Conservation (phyloP, 2,888 invertebrate species). For the Caenorhabditis macrosperma region DNA sequence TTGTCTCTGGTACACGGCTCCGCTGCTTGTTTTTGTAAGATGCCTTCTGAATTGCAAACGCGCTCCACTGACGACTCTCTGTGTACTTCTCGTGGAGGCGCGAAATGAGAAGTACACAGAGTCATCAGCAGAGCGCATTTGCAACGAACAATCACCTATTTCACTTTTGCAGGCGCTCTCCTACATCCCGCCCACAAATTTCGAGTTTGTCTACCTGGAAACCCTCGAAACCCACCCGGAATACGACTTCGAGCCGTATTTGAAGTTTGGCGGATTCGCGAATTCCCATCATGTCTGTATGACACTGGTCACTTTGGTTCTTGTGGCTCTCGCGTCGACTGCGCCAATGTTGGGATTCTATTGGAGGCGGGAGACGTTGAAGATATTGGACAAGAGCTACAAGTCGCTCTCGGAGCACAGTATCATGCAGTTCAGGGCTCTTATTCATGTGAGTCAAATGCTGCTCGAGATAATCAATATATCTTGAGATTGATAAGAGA, state of each 20-base stretch:
- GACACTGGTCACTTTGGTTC: constrained; percentile 3
- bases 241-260: constrained; percentile 29
- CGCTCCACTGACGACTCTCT: too few relatives aligned
- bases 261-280: constrained; percentile 46
- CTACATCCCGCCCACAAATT: constrained; percentile 37
- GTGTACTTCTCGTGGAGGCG: too few relatives aligned
- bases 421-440: constrained; percentile 12
- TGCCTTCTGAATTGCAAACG: too few relatives aligned
- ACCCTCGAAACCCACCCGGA: constrained; percentile 28
- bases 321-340: background rate
- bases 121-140: too few relatives aligned
- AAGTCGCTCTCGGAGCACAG: constrained; percentile 12
- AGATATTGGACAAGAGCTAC: constrained; percentile 12
- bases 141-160: too few relatives aligned
- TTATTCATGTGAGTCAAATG: constrained; percentile 45
- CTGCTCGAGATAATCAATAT: too few relatives aligned
- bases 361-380: constrained; percentile 33
- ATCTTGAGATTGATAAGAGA: too few relatives aligned
- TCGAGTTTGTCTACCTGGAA: constrained; percentile 32
- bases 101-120: too few relatives aligned
- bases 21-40: constrained; percentile 12
- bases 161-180: constrained; percentile 34
- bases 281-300: constrained; percentile 34
- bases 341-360: constrained; percentile 14
- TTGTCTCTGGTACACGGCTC: constrained; percentile 14